Evolutionary conservation across 1,140 invertebrate genomes (phyloP).

Genomic region (Heliconius congener): DNA sequence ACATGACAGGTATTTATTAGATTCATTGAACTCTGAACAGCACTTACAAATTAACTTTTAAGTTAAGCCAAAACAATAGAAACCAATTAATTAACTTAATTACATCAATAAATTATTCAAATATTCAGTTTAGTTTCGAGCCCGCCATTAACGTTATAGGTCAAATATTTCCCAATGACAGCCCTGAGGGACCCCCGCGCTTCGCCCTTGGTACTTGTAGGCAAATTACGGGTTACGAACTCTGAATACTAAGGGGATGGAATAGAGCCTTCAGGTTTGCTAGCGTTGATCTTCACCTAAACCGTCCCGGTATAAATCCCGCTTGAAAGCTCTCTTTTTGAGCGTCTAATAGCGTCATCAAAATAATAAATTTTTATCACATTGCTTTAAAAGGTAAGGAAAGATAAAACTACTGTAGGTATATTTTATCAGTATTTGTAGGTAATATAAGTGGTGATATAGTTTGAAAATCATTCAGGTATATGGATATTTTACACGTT

Average conservation of each 20-base stretch:
- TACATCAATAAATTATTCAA: constrained; percentile 11
- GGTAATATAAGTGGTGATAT: no score
- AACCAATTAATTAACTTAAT: not conserved
- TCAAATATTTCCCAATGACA: constrained; percentile 9
- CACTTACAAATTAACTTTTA: not conserved
- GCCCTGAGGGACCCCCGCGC: not conserved
- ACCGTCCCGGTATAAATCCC: not conserved
- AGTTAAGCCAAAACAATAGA: not conserved
- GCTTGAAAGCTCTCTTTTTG: constrained; percentile 2
- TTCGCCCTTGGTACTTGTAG: constrained; percentile 2
- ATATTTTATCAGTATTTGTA: not conserved
- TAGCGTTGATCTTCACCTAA: constrained; percentile 2
- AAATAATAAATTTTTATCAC: not conserved
- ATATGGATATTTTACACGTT: no score
- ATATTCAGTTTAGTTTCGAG: not conserved
- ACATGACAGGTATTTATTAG: no score
- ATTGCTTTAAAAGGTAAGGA: not conserved
- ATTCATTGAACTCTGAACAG: not conserved
- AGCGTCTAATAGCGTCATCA: not conserved
- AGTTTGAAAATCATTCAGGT: no score
- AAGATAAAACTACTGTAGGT: not conserved
- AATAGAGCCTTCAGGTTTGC: not conserved
- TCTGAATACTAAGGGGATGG: constrained; percentile 7
- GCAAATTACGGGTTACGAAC: constrained; percentile 11
- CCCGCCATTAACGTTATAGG: not conserved